Base-by-base conservation (phyloP, 2,888 invertebrate genomes). In the Troides aeacus region DNA sequence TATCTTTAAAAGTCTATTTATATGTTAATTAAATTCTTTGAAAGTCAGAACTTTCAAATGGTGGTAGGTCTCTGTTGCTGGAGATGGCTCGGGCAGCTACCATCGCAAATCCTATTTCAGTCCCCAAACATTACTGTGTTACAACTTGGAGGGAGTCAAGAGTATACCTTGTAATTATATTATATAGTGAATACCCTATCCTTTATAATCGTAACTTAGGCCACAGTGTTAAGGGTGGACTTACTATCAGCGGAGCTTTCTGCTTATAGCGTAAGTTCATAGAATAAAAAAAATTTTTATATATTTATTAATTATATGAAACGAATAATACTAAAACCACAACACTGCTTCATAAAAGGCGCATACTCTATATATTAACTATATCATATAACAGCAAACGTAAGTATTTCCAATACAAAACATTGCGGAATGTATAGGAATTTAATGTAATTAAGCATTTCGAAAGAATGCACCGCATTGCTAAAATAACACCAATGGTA, bases 401-500 rank as follows among this genome's bases (percentile, higher is more conserved):
- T 18, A 50, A 36, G 21, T 53, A 53, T 56, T 18, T 53, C 18
- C 12, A 53, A 53, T 53, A 53, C 53, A n/a, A n/a, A 56, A n/a
- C 42, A 39, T 67, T 57, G 57, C 67, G 62, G 46, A 67, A 62
- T 62, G 42, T n/a, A 53, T 0, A 53, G 53, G 53, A n/a, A 53
- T 53, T 53, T 53, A n/a, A 7, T 15, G 3, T 12, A 46, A 15
- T 46, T 46, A 46, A 46, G 46, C n/a, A 7, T 53, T 53, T 53
- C 5, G 7, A 53, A n/a, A n/a, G 18, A n/a, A n/a, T 53, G 53
- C n/a, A 53, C 3, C 53, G 53, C 6, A 18, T 53, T 53, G 18
- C 53, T 53, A 53, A 53, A 53, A 6, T n/a, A 2, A 8, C 6
- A 23, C 12, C 7, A 58, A 58, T 5, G 3, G 10, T 6, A 21